Conservation (phyloP, 2,888 invertebrate genomes). For the Ichneumoninae sp. region DNA sequence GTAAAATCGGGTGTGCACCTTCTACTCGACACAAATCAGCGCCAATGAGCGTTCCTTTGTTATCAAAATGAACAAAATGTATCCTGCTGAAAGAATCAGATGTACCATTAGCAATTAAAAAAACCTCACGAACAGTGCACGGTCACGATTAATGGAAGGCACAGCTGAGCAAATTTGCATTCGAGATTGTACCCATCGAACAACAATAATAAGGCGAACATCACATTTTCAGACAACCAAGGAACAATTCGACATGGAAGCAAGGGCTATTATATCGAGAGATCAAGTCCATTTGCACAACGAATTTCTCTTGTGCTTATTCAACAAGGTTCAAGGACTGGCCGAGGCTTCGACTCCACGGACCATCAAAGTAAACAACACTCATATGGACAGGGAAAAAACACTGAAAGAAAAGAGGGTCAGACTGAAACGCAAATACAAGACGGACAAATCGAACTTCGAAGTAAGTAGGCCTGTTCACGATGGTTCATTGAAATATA, state of each 20-base stretch:
- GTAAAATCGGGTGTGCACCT: too few species aligned
- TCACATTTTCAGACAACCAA: constrained; percentile 88
- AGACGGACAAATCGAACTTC: constrained; percentile 83
- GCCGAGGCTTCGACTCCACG: constrained; percentile 82
- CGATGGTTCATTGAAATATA: constrained; percentile 22
- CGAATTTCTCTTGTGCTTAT: constrained; percentile 91
- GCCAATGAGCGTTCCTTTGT: too few species aligned
- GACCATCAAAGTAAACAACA: constrained; percentile 75
- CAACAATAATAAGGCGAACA: constrained; percentile 6
- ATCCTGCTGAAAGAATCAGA: too few species aligned
- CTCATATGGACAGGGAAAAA: constrained; percentile 83
- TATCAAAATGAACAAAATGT: too few species aligned
- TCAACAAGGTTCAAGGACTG: constrained; percentile 89
- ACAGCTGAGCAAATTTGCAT: background rate
- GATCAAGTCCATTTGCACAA: constrained; percentile 94
- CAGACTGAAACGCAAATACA: constrained; percentile 77
- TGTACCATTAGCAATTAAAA: too few species aligned
- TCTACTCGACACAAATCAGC: too few species aligned
- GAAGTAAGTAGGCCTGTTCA: constrained; percentile 84
- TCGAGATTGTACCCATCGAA: background rate
- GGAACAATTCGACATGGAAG: constrained; percentile 93
- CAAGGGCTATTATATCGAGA: constrained; percentile 89
- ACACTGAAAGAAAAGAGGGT: constrained; percentile 78
- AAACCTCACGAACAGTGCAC: too few species aligned
- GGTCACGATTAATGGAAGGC: background rate